These are phyloP conservation scores for Halcyon leucocephala DNA, from an alignment of 2,797 vertebrate species.

Conservation along the genomic window DNA sequence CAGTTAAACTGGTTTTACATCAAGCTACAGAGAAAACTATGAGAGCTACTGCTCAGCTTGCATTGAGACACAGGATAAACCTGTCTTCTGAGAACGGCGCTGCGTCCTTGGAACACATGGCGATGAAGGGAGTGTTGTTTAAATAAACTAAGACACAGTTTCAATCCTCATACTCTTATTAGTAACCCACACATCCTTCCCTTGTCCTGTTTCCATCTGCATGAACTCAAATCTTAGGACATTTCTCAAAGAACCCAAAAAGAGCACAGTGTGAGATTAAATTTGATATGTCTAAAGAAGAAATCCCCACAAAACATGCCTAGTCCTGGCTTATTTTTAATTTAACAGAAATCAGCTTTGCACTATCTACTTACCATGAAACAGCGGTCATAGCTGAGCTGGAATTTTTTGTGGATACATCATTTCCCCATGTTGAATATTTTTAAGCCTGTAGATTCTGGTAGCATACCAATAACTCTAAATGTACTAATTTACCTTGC, in stretches of 20 bases:
- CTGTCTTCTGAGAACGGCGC: not conserved
- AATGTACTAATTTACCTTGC: not conserved
- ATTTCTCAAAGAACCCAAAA: not conserved
- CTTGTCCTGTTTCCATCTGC: not conserved
- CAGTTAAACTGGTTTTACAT: conserved; percentile 74
- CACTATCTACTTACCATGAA: not conserved
- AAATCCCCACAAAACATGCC: not conserved
- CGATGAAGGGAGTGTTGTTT: not conserved
- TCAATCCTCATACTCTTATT: not conserved
- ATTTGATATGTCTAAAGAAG: not conserved
- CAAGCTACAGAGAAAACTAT: conserved; percentile 4
- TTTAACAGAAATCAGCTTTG: not conserved
- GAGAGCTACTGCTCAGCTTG: not conserved
- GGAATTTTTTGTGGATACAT: not conserved
- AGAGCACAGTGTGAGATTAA: not conserved
- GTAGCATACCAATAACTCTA: not conserved
- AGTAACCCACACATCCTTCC: not conserved
- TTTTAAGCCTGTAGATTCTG: not conserved
- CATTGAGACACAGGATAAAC: not conserved
- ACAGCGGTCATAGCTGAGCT: not conserved
- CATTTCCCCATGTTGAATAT: not conserved
- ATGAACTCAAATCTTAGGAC: not conserved
- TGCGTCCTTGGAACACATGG: not conserved
- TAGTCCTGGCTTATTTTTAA: not conserved
- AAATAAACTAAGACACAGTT: not conserved